Conservation (phyloP, 2,888 invertebrate species). For the Argyra leucocephala region DNA sequence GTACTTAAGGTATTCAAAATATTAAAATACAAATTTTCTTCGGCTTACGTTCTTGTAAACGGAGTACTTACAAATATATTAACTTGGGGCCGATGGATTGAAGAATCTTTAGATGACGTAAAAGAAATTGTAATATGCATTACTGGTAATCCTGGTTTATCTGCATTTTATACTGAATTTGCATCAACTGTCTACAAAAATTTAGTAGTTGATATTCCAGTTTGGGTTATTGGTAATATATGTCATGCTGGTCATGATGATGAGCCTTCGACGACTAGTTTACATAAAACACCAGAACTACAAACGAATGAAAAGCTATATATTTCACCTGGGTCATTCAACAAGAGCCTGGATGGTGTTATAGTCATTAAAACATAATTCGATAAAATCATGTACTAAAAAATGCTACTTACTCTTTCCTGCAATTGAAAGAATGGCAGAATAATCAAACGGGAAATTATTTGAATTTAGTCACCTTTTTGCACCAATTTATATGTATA, state of each 20-base stretch:
- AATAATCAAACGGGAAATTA: constrained; percentile 61
- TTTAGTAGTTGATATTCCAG: constrained; percentile 50
- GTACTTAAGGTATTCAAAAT: no score
- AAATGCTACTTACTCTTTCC: constrained; percentile 74
- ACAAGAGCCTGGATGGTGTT: constrained; percentile 79
- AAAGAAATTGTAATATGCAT: constrained; percentile 63
- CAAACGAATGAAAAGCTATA: constrained; percentile 53
- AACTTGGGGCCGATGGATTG: constrained; percentile 61
- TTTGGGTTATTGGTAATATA: constrained; percentile 65
- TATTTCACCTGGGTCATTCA: constrained; percentile 76
- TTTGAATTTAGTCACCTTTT: constrained; percentile 53
- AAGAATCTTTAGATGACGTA: constrained; percentile 49
- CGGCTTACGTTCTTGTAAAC: constrained; percentile 47
- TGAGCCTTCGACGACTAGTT: constrained; percentile 49
- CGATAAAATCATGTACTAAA: constrained; percentile 48
- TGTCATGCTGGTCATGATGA: constrained; percentile 78
- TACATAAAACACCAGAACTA: constrained; percentile 43
- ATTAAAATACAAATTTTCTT: background rate
- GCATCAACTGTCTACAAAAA: constrained; percentile 53
- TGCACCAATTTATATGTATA: constrained; percentile 43
- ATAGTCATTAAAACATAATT: constrained; percentile 54
- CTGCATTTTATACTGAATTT: constrained; percentile 71
- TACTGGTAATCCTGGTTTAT: constrained; percentile 81
- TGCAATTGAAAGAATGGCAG: constrained; percentile 73
- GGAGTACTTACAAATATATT: constrained; percentile 62